These are phyloP conservation scores for Ciona savignyi DNA, from an alignment of 23 tunicate species.

Conservation along the genomic window DNA sequence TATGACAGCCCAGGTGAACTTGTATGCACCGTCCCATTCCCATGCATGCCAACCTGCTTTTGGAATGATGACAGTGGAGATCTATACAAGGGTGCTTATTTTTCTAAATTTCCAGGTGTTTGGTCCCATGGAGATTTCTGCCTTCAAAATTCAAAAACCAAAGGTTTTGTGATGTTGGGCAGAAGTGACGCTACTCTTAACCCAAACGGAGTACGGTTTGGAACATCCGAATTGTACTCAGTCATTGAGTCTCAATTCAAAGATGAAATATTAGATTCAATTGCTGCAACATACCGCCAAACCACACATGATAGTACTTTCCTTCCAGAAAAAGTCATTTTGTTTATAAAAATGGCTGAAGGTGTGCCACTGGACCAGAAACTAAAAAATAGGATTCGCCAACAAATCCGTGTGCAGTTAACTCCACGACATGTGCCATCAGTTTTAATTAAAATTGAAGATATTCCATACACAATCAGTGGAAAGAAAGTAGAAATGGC, in stretches of 20 bases:
- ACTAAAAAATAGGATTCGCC: conserved; percentile 18
- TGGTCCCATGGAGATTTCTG: conserved; percentile 93
- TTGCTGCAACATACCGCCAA: conserved; percentile 68
- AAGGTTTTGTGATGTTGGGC: conserved; percentile 67
- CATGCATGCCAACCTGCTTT: too few relatives aligned
- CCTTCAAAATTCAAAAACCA: conserved; percentile 31
- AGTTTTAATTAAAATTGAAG: conserved; percentile 32
- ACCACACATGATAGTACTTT: too few relatives aligned
- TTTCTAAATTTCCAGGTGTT: conserved; percentile 61
- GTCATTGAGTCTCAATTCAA: too few relatives aligned
- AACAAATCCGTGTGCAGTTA: conserved; percentile 20
- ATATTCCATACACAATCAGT: too few relatives aligned
- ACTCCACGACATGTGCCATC: conserved; percentile 85
- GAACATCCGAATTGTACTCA: too few relatives aligned
- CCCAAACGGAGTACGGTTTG: conserved; percentile 86
- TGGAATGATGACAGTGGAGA: conserved; percentile 55
- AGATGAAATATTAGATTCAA: conserved; percentile 46
- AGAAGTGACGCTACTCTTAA: conserved; percentile 88
- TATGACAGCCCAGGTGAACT: conserved; percentile 61
- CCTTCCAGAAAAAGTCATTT: conserved; percentile 60
- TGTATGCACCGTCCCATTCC: conserved; percentile 72
- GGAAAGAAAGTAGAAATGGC: too few relatives aligned
- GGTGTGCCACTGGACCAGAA: conserved; percentile 16
- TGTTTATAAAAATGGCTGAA: conserved; percentile 46
- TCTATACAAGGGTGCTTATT: conserved; percentile 69